These are phyloP conservation scores for Kuschelorhynchus macadamiae DNA, from an alignment of 2,888 invertebrate species.

Conservation along the genomic window DNA sequence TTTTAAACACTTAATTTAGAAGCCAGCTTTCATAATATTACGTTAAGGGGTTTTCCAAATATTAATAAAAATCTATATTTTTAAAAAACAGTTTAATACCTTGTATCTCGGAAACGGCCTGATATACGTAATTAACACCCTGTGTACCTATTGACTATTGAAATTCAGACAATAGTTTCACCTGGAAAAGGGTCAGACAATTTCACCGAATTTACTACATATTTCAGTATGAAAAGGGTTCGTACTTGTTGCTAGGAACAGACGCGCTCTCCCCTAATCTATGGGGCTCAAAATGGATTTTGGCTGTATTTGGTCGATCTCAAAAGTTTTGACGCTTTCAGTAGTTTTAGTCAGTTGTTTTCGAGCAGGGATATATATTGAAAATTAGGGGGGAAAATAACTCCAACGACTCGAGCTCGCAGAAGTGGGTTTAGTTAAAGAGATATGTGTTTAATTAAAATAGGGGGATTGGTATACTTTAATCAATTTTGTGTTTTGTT, in stretches of 20 bases:
- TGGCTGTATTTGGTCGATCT: conserved; percentile 38
- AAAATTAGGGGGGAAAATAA: conserved; percentile 19
- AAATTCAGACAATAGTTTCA: too few relatives aligned
- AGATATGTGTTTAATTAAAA: conserved; percentile 1
- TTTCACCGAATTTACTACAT: conserved; percentile 26
- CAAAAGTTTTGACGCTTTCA: conserved; percentile 37
- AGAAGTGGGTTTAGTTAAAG: conserved; percentile 1
- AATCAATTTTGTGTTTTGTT: too few relatives aligned
- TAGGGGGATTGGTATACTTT: background rate
- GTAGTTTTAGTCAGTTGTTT: conserved; percentile 30
- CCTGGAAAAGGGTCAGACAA: too few relatives aligned
- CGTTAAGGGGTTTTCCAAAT: too few relatives aligned
- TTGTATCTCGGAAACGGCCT: too few relatives aligned
- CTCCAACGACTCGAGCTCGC: background rate
- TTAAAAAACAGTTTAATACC: too few relatives aligned
- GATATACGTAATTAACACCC: too few relatives aligned
- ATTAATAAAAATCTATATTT: too few relatives aligned
- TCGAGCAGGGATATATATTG: conserved; percentile 21
- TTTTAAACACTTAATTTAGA: too few relatives aligned
- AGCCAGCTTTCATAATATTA: too few relatives aligned
- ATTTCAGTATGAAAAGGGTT: conserved; percentile 38
- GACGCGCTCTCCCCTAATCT: conserved; percentile 30
- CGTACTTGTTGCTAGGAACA: conserved; percentile 34
- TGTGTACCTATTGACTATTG: too few relatives aligned
- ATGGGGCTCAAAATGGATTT: conserved; percentile 40